Evolutionary conservation across 2,888 invertebrate genomes (phyloP).

Genomic region (Heteromurus nitidus): DNA sequence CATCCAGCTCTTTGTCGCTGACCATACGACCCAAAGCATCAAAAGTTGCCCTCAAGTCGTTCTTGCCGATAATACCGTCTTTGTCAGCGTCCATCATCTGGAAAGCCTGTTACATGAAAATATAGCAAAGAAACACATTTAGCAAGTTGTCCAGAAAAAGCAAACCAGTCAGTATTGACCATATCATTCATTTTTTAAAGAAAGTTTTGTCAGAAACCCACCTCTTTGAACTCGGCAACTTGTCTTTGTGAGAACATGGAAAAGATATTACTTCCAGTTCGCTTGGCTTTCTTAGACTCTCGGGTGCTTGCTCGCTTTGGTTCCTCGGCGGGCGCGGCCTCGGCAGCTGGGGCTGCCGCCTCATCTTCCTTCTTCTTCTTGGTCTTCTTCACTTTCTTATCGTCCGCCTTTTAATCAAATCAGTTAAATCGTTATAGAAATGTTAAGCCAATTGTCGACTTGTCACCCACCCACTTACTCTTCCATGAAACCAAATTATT

Average conservation of each 20-base stretch:
- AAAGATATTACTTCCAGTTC: slow-evolving; percentile 96
- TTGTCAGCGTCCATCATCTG: slow-evolving; percentile 97
- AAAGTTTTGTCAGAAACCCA: slow-evolving; percentile 75
- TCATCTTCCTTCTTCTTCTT: slow-evolving; percentile 80
- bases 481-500: too few species aligned
- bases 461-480: too few species aligned
- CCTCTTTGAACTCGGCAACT: slow-evolving; percentile 97
- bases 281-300: slow-evolving; percentile 87
- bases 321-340: slow-evolving; percentile 80
- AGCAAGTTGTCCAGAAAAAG: not conserved
- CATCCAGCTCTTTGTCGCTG: slow-evolving; percentile 92
- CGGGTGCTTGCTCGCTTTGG: slow-evolving; percentile 87
- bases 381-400: slow-evolving; percentile 91
- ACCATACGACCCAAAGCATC: slow-evolving; percentile 93
- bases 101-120: slow-evolving; percentile 83
- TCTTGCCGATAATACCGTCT: slow-evolving; percentile 89
- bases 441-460: too few species aligned
- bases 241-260: slow-evolving; percentile 97
- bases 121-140: not conserved
- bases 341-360: slow-evolving; percentile 80
- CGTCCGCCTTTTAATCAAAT: slow-evolving; percentile 84
- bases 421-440: too few species aligned
- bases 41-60: slow-evolving; percentile 92
- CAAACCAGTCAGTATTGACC: not conserved
- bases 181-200: not conserved